These are phyloP conservation scores for Melolontha melolontha DNA, from an alignment of 2,888 invertebrate genomes.

Conservation along the genomic window DNA sequence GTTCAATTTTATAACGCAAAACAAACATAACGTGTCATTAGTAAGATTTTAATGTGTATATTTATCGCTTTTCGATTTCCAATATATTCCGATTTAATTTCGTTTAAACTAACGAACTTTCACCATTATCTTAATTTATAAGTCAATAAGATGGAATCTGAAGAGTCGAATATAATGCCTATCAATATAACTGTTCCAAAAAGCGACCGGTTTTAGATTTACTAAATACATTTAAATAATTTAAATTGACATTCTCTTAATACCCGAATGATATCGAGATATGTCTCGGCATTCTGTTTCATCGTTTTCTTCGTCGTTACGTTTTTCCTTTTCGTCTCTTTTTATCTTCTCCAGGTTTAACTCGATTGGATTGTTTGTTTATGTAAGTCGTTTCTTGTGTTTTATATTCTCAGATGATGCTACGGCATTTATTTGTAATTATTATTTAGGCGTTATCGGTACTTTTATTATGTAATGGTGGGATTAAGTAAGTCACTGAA, in stretches of 20 bases:
- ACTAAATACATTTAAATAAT: slow-evolving; percentile 61
- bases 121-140: slow-evolving; percentile 62
- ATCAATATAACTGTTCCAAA: slow-evolving; percentile 55
- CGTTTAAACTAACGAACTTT: slow-evolving; percentile 51
- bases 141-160: slow-evolving; percentile 56
- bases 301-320: slow-evolving; percentile 26
- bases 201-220: slow-evolving; percentile 59
- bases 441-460: slow-evolving; percentile 34
- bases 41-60: slow-evolving; percentile 26
- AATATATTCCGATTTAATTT: slow-evolving; percentile 40
- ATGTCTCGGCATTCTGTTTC: slow-evolving; percentile 40
- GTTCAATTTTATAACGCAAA: slow-evolving; percentile 39
- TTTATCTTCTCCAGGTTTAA: slow-evolving; percentile 27
- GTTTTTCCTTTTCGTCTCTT: not conserved
- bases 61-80: slow-evolving; percentile 37
- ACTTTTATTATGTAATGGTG: slow-evolving; percentile 34
- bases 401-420: slow-evolving; percentile 20
- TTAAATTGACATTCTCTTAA: slow-evolving; percentile 63
- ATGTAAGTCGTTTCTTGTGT: slow-evolving; percentile 35
- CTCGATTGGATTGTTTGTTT: slow-evolving; percentile 36
- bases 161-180: slow-evolving; percentile 54
- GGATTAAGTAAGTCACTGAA: slow-evolving; percentile 22
- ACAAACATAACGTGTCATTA: slow-evolving; percentile 40
- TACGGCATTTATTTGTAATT: slow-evolving; percentile 28
- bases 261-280: slow-evolving; percentile 58